Percentiles rank a stretch among this genome's conserved stretches.
phyloP scores from a whole-genome alignment of 1,140 invertebrate genomes.

The Scaptodrosophila lebanonensis region DNA sequence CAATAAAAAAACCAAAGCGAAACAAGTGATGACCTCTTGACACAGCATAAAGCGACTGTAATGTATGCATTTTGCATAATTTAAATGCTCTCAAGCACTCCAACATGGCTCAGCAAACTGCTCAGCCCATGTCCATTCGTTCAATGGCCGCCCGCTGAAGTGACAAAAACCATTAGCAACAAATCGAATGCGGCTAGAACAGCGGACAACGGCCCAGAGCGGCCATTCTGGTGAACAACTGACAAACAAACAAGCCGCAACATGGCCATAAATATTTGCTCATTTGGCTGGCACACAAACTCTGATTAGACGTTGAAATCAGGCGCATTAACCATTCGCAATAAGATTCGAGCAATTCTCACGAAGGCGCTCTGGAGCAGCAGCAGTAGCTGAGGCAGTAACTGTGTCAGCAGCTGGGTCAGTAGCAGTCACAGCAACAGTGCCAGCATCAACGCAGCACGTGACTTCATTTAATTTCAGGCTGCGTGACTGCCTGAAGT shows the following conservation, averaged over 20 bases:
- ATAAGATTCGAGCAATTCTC: slow-evolving; percentile 11
- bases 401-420: no score
- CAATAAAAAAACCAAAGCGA: slow-evolving; percentile 14
- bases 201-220: no score
- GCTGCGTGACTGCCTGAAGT: slow-evolving; percentile 13
- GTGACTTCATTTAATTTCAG: slow-evolving; percentile 53
- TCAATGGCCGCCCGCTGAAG: not conserved
- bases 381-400: no score
- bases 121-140: no score
- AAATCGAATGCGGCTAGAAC: not conserved
- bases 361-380: no score
- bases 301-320: slow-evolving; percentile 39
- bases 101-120: not conserved
- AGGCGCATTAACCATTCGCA: slow-evolving; percentile 20
- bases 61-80: no score
- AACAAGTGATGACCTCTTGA: slow-evolving; percentile 15
- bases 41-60: slow-evolving; percentile 39
- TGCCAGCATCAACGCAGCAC: slow-evolving; percentile 23
- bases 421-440: not conserved
- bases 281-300: not conserved
- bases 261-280: slow-evolving; percentile 12
- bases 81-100: no score
- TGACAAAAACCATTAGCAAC: slow-evolving; percentile 1
- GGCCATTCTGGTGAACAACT: not conserved
- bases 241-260: not conserved